These are phyloP conservation scores for Psylliodes chrysocephalus DNA, from an alignment of 2,888 invertebrate genomes.

Conservation along the genomic window DNA sequence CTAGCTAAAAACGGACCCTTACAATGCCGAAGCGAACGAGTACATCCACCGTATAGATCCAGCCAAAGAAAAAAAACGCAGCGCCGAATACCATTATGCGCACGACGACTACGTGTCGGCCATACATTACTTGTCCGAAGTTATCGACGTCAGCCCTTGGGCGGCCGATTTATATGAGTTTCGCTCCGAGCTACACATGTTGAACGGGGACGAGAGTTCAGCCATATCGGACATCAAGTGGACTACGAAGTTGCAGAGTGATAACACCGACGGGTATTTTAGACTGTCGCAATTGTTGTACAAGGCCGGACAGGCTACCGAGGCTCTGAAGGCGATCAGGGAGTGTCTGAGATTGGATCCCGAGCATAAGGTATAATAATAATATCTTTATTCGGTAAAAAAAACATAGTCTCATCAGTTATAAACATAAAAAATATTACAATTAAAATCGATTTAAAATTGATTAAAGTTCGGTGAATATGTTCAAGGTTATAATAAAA, in stretches of 20 bases:
- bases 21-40: slow-evolving; percentile 81
- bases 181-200: slow-evolving; percentile 86
- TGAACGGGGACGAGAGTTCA: slow-evolving; percentile 79
- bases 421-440: no score
- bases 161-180: slow-evolving; percentile 83
- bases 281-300: slow-evolving; percentile 89
- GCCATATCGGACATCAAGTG: slow-evolving; percentile 92
- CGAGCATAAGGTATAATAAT: slow-evolving; percentile 86
- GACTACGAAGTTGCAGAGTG: slow-evolving; percentile 89
- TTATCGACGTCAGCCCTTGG: slow-evolving; percentile 91
- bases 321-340: slow-evolving; percentile 90
- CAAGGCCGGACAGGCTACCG: slow-evolving; percentile 89
- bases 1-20: slow-evolving; percentile 76
- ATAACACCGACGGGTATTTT: slow-evolving; percentile 88
- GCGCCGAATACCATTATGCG: slow-evolving; percentile 72
- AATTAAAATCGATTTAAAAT: no score
- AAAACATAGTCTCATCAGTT: no score
- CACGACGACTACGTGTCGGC: slow-evolving; percentile 70
- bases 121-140: slow-evolving; percentile 71
- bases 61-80: slow-evolving; percentile 71
- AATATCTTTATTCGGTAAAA: no score
- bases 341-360: slow-evolving; percentile 98
- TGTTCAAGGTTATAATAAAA: no score
- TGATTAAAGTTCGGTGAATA: no score
- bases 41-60: slow-evolving; percentile 74